A percentile compares a stretch with the other conserved stretches of the same genome.
Evolutionary conservation across 1,140 invertebrate species (phyloP).

Genomic region (Ceratina japonica): DNA sequence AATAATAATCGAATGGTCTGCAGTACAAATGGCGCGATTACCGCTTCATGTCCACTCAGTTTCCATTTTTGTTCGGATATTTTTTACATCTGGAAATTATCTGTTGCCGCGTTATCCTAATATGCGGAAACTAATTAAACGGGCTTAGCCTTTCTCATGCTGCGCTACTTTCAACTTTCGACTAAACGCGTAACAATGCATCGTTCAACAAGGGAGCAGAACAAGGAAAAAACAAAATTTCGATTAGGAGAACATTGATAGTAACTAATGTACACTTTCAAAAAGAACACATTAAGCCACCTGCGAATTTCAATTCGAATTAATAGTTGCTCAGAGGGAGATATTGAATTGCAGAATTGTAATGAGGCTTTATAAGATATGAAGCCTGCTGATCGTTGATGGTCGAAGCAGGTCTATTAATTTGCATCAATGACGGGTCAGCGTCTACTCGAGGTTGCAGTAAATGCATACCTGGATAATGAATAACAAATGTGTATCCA

Average conservation of each 20-base stretch:
- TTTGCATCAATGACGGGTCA: conserved; percentile 5
- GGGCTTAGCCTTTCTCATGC: not conserved
- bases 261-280: too few species aligned
- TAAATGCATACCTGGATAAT: conserved; percentile 6
- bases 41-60: conserved; percentile 18
- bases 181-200: not conserved
- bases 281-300: too few species aligned
- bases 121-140: conserved; percentile 23
- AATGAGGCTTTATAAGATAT: not conserved
- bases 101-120: conserved; percentile 15
- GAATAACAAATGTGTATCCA: not conserved
- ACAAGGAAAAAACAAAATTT: too few species aligned
- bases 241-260: too few species aligned
- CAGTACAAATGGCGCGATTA: conserved; percentile 19
- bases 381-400: not conserved
- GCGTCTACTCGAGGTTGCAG: conserved; percentile 8
- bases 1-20: conserved; percentile 46
- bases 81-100: conserved; percentile 19
- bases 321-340: too few species aligned
- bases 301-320: too few species aligned
- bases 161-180: too few species aligned
- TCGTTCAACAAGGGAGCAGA: too few species aligned
- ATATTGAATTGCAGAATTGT: not conserved
- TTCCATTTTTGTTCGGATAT: conserved; percentile 6
- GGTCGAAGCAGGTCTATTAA: not conserved